Evolutionary conservation across 2,113 vertebrate genomes (phyloP).

Genomic region (Ivindomyrus marchei): DNA sequence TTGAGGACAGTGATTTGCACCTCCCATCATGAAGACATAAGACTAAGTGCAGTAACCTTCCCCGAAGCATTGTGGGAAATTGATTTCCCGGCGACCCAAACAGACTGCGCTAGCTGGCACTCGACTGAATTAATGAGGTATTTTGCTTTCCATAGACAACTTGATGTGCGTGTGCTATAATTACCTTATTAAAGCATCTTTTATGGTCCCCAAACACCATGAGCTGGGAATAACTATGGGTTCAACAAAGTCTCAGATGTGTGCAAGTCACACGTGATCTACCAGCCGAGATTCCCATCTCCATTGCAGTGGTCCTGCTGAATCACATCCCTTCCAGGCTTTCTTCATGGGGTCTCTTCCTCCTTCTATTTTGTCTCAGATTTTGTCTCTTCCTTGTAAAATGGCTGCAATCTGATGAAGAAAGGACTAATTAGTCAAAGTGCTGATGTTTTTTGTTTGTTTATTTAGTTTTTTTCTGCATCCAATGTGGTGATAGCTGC

Average conservation of each 20-base stretch:
- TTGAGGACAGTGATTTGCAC: neutral
- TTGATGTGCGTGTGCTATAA: neutral
- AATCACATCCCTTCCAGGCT: neutral
- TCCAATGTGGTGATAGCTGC: neutral
- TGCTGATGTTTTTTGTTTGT: neutral
- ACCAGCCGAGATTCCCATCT: neutral
- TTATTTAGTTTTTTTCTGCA: neutral
- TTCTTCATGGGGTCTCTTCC: too few relatives aligned
- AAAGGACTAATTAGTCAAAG: neutral
- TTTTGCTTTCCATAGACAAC: conserved; percentile 8
- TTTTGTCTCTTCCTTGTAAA: neutral
- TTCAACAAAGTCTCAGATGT: neutral
- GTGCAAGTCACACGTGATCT: neutral
- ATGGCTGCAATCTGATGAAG: neutral
- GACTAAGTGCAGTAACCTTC: neutral
- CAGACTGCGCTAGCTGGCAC: neutral
- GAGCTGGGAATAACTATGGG: neutral
- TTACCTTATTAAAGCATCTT: conserved; percentile 9
- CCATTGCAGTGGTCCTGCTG: neutral
- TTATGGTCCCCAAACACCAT: neutral
- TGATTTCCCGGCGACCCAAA: conserved; percentile 2
- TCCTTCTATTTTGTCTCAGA: neutral
- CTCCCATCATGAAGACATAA: neutral
- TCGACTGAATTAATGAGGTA: conserved; percentile 8
- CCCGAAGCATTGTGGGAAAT: conserved; percentile 7